phyloP scores from a whole-genome alignment of 2,113 vertebrate species.

The Protobothrops flavoviridis region DNA sequence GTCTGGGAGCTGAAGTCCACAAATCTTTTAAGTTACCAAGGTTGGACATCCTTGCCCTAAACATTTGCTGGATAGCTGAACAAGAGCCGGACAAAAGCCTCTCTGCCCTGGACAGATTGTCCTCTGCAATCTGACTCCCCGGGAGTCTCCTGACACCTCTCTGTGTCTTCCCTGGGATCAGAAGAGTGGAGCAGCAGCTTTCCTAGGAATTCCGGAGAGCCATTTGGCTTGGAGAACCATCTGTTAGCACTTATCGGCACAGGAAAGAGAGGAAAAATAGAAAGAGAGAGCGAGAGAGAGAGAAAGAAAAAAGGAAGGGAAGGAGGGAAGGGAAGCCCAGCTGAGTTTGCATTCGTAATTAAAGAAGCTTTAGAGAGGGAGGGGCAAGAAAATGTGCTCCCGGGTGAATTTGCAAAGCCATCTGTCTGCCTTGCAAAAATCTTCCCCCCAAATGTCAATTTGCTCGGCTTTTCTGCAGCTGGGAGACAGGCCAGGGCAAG shows the following conservation, averaged over 20 bases:
- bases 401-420: not conserved
- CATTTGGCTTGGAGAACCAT: conserved; percentile 41
- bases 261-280: conserved; percentile 29
- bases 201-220: not conserved
- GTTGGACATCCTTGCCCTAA: not conserved
- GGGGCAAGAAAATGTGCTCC: not conserved
- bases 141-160: not conserved
- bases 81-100: not conserved
- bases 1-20: not conserved
- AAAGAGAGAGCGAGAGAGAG: not conserved
- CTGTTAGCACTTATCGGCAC: conserved; percentile 69
- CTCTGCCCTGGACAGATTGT: not conserved
- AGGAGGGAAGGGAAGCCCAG: not conserved
- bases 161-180: not conserved
- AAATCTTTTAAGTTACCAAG: not conserved
- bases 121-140: not conserved
- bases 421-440: not conserved
- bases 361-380: not conserved
- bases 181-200: not conserved
- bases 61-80: not conserved
- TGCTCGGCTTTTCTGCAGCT: not conserved
- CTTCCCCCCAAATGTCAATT: not conserved
- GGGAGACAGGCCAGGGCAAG: not conserved
- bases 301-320: not conserved
- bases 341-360: not conserved